phyloP scores from a whole-genome alignment of 1,140 invertebrate species.

The Cotesia glomerata region DNA sequence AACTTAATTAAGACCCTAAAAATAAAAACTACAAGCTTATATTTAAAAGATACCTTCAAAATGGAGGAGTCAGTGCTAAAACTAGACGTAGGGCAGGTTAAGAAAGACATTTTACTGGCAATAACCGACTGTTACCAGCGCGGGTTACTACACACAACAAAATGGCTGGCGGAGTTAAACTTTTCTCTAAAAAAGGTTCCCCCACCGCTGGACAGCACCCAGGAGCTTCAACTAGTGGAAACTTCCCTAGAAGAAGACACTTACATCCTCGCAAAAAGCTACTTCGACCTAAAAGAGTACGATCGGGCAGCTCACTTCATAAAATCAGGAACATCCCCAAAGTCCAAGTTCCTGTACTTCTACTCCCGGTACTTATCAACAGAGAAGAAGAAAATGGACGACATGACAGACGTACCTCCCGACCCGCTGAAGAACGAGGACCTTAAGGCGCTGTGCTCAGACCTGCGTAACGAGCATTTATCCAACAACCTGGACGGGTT shows the following conservation, averaged over 20 bases:
- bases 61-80: constrained; percentile 57
- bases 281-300: constrained; percentile 93
- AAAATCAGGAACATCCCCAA: constrained; percentile 71
- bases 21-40: no score
- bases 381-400: constrained; percentile 87
- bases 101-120: constrained; percentile 70
- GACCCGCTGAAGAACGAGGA: constrained; percentile 68
- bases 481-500: constrained; percentile 82
- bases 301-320: constrained; percentile 87
- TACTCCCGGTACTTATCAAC: constrained; percentile 88
- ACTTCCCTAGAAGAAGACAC: constrained; percentile 69
- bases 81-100: constrained; percentile 70
- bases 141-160: constrained; percentile 74
- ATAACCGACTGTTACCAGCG: constrained; percentile 75
- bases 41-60: neutral
- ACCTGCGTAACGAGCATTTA: constrained; percentile 67
- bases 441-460: constrained; percentile 65
- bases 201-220: constrained; percentile 46
- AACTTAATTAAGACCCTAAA: no score
- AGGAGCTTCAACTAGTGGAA: constrained; percentile 52
- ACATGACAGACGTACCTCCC: constrained; percentile 76
- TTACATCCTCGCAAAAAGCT: constrained; percentile 84
- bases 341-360: constrained; percentile 79
- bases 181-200: constrained; percentile 73
- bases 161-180: constrained; percentile 87